Conservation (phyloP, 2,113 vertebrate genomes). For the Cathartes aura region DNA sequence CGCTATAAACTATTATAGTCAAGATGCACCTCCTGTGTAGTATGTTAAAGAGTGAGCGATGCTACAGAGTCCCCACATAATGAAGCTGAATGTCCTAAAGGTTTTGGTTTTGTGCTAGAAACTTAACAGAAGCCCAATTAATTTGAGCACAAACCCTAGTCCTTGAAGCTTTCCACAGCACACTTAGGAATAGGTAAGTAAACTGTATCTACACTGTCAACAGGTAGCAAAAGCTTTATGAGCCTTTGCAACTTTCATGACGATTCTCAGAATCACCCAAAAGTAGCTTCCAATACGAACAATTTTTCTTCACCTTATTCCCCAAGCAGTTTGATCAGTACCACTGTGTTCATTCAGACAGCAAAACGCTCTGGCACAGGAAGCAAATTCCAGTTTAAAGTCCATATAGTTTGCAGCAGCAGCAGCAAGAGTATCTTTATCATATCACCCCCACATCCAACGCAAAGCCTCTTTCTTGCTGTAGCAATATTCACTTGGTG, state of each 20-base stretch:
- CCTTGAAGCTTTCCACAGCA: background rate
- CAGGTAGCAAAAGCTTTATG: background rate
- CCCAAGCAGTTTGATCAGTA: background rate
- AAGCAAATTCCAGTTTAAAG: background rate
- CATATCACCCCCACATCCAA: rapidly evolving
- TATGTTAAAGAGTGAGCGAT: background rate
- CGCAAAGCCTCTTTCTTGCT: background rate
- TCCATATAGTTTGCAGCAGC: rapidly evolving
- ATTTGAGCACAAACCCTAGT: background rate
- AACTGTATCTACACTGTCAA: background rate
- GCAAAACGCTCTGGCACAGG: background rate
- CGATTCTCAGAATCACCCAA: background rate
- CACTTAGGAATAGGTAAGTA: background rate
- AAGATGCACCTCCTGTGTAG: background rate
- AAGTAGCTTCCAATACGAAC: background rate
- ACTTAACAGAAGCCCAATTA: background rate
- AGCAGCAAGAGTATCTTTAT: rapidly evolving
- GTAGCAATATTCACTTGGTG: rapidly evolving
- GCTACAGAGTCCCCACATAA: background rate
- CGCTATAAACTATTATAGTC: background rate
- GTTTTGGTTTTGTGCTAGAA: background rate
- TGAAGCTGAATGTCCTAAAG: background rate
- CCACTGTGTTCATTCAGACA: background rate
- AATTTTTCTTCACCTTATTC: background rate
- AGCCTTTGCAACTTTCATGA: background rate